Evolutionary conservation across 2,888 invertebrate species (phyloP), one percentile per base, ranked within the genome.

Genomic region (Heliconius ethilla): DNA sequence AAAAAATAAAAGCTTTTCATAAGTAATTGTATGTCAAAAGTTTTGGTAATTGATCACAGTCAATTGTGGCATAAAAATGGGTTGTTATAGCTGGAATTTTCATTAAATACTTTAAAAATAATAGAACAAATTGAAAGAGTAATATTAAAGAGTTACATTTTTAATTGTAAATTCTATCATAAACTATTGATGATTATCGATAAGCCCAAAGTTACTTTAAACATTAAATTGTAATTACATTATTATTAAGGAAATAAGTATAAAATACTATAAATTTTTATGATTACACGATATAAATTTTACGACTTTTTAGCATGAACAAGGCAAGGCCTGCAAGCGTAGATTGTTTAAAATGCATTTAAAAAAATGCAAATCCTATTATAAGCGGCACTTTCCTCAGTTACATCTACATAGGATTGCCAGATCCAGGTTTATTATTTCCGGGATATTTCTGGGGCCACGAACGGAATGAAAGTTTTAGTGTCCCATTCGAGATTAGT

Each of bases 201-300:
- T 62, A 40, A 67, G 11, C 11, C 37, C 37, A 9, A 55, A 55
- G 9, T 70, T 51, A 55, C 51, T 13, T 55, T 51, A 70, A 25
- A 11, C 18, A 70, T 70, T 6, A 51, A 65, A 37, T 66, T 37
- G n/a, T 37, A 33, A 66, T 66, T 15, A 40, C 33, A 72, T n/a
- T 29, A 33, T 55, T 72, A 59, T 33, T 55, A 55, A 72, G 70
- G 55, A 72, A 72, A 72, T 72, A 33, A 33, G 33, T 33, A 33
- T 7, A 51, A 59, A 51, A 33, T 59, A 29, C 29, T 59, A 33
- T 29, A 55, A 72, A 70, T 51, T 11, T 70, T 70, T 70, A 70
- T 29, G 70, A 72, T 51, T 51, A 25, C 70, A 70, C 70, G 70
- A 55, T 72, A 72, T 72, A 59, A 33, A 72, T 55, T 72, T 72